Conservation (phyloP, 2,888 invertebrate species). For the Xanthia togata region DNA sequence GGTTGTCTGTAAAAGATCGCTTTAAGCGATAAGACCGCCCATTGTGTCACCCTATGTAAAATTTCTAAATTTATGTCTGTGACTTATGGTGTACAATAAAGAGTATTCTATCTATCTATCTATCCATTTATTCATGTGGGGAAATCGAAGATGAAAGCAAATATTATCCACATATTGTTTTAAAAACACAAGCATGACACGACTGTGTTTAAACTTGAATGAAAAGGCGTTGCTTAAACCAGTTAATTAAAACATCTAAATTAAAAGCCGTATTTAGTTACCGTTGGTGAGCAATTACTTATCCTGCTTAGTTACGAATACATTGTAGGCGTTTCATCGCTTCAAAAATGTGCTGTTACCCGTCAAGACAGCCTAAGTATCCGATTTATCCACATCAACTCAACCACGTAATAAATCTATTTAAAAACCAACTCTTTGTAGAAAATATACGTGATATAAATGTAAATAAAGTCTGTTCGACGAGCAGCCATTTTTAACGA, state of each 20-base stretch:
- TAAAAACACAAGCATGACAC: background rate
- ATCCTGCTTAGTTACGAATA: slow-evolving; percentile 36
- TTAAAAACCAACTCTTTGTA: slow-evolving; percentile 29
- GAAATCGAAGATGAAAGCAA: background rate
- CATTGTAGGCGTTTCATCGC: slow-evolving; percentile 36
- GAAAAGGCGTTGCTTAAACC: slow-evolving; percentile 14
- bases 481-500: slow-evolving; percentile 24
- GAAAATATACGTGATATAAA: slow-evolving; percentile 45
- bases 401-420: slow-evolving; percentile 51
- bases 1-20: no score
- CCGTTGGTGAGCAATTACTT: slow-evolving; percentile 44
- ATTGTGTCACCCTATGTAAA: no score
- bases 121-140: no score
- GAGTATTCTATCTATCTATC: no score
- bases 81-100: no score
- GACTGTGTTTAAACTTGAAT: background rate
- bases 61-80: no score
- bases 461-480: slow-evolving; percentile 31
- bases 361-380: slow-evolving; percentile 37
- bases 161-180: slow-evolving; percentile 4
- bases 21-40: no score
- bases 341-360: slow-evolving; percentile 44
- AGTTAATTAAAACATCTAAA: slow-evolving; percentile 10
- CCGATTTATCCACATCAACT: slow-evolving; percentile 57
- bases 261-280: slow-evolving; percentile 19